phyloP scores from a whole-genome alignment of 2,888 invertebrate species.

The Eristalis tenax region DNA sequence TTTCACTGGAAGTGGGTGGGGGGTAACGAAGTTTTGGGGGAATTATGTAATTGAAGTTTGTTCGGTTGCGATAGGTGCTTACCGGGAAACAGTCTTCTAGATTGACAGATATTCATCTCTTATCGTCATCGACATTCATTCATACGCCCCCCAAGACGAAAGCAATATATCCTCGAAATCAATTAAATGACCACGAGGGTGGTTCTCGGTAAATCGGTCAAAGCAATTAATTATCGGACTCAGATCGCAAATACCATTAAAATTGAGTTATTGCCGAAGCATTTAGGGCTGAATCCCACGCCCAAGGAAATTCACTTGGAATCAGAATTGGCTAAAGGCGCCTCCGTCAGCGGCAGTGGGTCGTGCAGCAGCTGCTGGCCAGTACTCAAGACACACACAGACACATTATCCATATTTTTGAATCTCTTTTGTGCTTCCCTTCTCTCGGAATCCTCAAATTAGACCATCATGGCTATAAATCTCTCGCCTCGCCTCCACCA shows the following conservation, averaged over 20 bases:
- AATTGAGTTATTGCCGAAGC: conserved; percentile 54
- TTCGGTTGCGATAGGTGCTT: not conserved
- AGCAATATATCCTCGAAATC: not conserved
- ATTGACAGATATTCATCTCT: too few species aligned
- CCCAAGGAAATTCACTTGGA: conserved; percentile 21
- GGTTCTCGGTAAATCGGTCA: not conserved
- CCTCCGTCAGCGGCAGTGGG: too few species aligned
- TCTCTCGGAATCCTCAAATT: conserved; percentile 62
- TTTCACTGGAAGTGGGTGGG: not conserved
- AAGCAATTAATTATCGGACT: not conserved
- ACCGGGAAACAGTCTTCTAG: too few species aligned
- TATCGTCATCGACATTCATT: not conserved
- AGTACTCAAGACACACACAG: not conserved
- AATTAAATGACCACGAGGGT: not conserved
- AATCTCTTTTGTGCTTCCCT: conserved; percentile 35
- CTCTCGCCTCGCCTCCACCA: conserved; percentile 12
- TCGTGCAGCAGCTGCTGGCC: conserved; percentile 1
- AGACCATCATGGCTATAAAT: conserved; percentile 68
- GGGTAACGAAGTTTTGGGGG: not conserved
- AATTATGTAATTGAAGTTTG: not conserved
- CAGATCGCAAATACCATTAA: conserved; percentile 19
- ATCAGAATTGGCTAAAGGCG: conserved; percentile 54
- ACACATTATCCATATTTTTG: conserved; percentile 4
- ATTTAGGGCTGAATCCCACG: conserved; percentile 51
- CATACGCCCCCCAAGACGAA: too few species aligned